These are phyloP conservation scores for Zaprionus obscuricornis DNA, from an alignment of 2,888 invertebrate genomes.

Conservation along the genomic window DNA sequence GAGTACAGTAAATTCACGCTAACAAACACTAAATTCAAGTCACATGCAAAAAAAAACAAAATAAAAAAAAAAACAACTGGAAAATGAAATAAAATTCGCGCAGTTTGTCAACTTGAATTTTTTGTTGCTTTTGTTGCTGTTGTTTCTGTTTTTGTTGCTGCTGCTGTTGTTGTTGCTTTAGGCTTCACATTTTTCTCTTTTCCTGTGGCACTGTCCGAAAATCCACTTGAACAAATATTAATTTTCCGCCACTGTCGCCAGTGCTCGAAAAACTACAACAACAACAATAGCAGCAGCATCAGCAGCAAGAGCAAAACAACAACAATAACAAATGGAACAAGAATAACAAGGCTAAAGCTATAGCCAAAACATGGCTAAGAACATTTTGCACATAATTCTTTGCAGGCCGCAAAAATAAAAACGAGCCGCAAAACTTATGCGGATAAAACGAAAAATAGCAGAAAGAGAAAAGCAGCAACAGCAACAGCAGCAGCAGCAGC, in stretches of 20 bases:
- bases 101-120: constrained; percentile 36
- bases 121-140: background rate
- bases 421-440: constrained; percentile 28
- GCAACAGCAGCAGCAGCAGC: no score
- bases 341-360: background rate
- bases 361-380: constrained; percentile 61
- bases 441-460: no score
- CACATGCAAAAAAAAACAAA: constrained; percentile 37
- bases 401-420: constrained; percentile 64
- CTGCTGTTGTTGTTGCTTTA: background rate
- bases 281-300: constrained; percentile 46
- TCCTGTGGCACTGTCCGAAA: constrained; percentile 29
- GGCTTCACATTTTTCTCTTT: background rate
- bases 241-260: constrained; percentile 65
- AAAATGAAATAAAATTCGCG: constrained; percentile 14
- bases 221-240: constrained; percentile 72
- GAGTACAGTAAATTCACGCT: no score
- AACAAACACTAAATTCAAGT: constrained; percentile 33
- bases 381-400: constrained; percentile 72
- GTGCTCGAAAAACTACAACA: constrained; percentile 33
- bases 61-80: background rate
- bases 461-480: background rate
- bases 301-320: constrained; percentile 30
- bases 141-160: background rate
- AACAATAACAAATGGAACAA: constrained; percentile 24